Evolutionary conservation across 2,888 invertebrate species (phyloP), one percentile per base, ranked within the genome.

Genomic region (Leptinotarsa juncta): DNA sequence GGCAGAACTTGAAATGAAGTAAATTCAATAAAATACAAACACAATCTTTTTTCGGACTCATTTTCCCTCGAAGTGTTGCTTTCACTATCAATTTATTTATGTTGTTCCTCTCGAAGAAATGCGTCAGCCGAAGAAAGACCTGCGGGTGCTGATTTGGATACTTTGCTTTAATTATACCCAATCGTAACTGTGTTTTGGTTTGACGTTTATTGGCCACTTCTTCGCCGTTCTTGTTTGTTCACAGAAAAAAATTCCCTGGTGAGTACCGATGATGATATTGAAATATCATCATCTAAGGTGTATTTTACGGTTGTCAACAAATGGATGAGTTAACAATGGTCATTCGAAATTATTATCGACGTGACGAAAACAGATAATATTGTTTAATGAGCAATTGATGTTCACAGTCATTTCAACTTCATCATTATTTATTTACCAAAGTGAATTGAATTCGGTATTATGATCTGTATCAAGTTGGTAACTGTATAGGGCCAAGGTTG

Each of bases 121-220:
- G 79, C 80, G 23, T 57, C 57, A 57, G 81, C 78, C 79, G 79
- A 76, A 76, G 78, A 74, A 77, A 77, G 77, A 78, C 80, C 80
- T 80, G 78, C 77, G 81, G 82, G 80, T 82, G 83, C 79, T 82
- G 75, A 82, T 81, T 78, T 81, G 83, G 86, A 86, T 85, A 86
- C 86, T 86, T 86, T 85, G 85, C 86, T 86, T 86, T 86, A 86
- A 86, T 86, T 86, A 86, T 85, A 84, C 83, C 84, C 82, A 85
- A 84, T 84, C 83, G 81, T 81, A 82, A 82, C 82, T 80, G 80
- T 80, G 81, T 81, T 78, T 79, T 76, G 76, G 82, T 84, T 83
- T 85, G 86, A 86, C 85, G 84, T 86, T 85, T 86, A 86, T 86
- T 86, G 85, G 83, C 83, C 83, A 81, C 84, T 84, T 84, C 83